phyloP scores from a whole-genome alignment of 2,888 invertebrate species.

The Sialis fuliginosa region DNA sequence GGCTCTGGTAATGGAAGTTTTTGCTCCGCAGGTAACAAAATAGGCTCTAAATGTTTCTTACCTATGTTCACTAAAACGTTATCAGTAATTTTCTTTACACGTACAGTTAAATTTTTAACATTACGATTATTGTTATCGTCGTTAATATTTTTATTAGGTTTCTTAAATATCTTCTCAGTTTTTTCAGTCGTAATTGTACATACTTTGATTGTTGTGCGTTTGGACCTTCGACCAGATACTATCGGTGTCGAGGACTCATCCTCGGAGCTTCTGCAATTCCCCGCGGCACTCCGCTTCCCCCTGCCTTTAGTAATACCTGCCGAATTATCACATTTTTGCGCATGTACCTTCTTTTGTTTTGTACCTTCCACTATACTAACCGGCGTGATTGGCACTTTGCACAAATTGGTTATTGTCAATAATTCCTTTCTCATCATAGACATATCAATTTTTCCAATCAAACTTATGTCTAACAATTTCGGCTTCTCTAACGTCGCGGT shows the following conservation, averaged over 20 bases:
- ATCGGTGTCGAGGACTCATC: neutral
- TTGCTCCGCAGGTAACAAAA: neutral
- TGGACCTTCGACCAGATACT: neutral
- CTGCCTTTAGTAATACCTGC: neutral
- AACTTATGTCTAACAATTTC: constrained; percentile 29
- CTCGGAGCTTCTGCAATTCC: neutral
- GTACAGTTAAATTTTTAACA: neutral
- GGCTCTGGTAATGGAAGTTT: constrained; percentile 25
- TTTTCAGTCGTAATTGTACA: neutral
- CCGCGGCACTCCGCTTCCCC: neutral
- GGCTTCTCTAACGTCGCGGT: constrained; percentile 39
- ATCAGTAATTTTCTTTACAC: neutral
- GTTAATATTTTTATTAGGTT: neutral
- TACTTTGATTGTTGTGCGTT: no score
- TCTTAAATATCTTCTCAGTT: neutral
- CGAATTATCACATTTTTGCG: neutral
- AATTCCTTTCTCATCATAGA: constrained; percentile 33
- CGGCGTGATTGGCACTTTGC: constrained; percentile 8
- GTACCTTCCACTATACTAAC: neutral
- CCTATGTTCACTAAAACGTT: neutral
- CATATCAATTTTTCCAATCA: constrained; percentile 36
- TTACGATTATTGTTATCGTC: neutral
- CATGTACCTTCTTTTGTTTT: neutral
- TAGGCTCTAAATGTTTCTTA: neutral
- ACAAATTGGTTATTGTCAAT: constrained; percentile 23